A percentile compares a stretch with the other conserved stretches of the same genome.
phyloP scores from a whole-genome alignment of 2,113 vertebrate genomes.

The Lota lota region DNA sequence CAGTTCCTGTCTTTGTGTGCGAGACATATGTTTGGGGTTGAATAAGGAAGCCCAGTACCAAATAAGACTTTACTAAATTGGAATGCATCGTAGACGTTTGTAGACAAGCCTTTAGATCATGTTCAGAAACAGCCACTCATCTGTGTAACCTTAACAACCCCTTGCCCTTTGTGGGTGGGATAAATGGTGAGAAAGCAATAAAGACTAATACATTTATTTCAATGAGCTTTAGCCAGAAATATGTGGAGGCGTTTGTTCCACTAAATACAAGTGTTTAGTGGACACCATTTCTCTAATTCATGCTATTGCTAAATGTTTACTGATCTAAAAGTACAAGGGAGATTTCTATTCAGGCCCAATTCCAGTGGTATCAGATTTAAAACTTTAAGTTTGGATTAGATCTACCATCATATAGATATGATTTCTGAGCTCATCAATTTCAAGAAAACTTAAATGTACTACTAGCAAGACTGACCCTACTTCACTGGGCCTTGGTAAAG shows the following conservation, averaged over 20 bases:
- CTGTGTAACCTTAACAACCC: background rate
- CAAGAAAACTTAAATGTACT: background rate
- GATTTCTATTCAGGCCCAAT: no score
- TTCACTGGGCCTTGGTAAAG: slow-evolving; percentile 24
- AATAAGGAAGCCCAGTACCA: slow-evolving; percentile 43
- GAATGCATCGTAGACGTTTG: slow-evolving; percentile 4
- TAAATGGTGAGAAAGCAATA: background rate
- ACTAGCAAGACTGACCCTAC: slow-evolving; percentile 9
- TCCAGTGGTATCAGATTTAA: no score
- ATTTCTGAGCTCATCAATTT: no score
- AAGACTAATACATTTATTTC: no score
- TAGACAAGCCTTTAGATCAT: background rate
- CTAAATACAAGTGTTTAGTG: no score
- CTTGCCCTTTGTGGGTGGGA: background rate
- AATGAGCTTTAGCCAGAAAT: no score
- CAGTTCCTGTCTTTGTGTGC: slow-evolving; percentile 66
- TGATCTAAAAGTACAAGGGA: no score
- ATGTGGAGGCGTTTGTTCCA: no score
- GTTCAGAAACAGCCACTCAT: background rate
- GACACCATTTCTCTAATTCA: no score
- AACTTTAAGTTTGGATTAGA: no score
- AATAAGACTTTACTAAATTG: slow-evolving; percentile 37
- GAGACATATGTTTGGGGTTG: slow-evolving; percentile 30
- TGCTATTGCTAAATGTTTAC: background rate
- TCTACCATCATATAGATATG: no score